Evolutionary conservation across 2,888 invertebrate genomes (phyloP), one percentile per base, ranked within the genome.

Genomic region (Tuta absoluta): DNA sequence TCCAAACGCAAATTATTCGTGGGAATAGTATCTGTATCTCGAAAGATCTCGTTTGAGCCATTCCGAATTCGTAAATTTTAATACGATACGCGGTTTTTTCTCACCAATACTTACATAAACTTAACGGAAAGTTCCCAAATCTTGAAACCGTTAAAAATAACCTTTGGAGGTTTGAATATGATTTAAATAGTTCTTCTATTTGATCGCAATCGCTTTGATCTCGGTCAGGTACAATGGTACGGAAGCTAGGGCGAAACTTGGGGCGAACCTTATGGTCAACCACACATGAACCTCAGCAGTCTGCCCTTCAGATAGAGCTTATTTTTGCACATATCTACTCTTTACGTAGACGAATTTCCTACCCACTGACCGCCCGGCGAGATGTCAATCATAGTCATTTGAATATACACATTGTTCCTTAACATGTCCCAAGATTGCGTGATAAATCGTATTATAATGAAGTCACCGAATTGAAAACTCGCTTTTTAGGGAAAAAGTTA

Each of bases 361-460:
- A 23, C 60, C 68, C 67, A 75, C 78, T 61, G 81, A 77, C 79
- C 87, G 86, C 91, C 91, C 75, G 86, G 85, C 74, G 91, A 85
- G 89, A 89, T 89, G 91, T 91, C 91, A 91, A 91, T 91, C 90
- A 89, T 79, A 75, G 65, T 75, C 82, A 86, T 91, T 91, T 91
- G 86, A 91, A 91, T 90, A 89, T 38, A 80, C 75, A 83, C 80
- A 85, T 86, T 86, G 82, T 86, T 82, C 81, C 80, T 78, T 85
- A 83, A 80, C 85, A 78, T 76, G 85, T 86, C 85, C 81, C 81
- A 71, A 86, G 91, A 90, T 90, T 82, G 81, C 68, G 72, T 84
- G 90, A 90, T 90, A 89, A 82, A 80, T 75, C 75, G 76, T 74
- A 79, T 81, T 85, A 82, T 85, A 83, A 84, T 78, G 72, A 81